Conservation (phyloP, 2,888 invertebrate genomes). For the Carpatolechia fugitivella region DNA sequence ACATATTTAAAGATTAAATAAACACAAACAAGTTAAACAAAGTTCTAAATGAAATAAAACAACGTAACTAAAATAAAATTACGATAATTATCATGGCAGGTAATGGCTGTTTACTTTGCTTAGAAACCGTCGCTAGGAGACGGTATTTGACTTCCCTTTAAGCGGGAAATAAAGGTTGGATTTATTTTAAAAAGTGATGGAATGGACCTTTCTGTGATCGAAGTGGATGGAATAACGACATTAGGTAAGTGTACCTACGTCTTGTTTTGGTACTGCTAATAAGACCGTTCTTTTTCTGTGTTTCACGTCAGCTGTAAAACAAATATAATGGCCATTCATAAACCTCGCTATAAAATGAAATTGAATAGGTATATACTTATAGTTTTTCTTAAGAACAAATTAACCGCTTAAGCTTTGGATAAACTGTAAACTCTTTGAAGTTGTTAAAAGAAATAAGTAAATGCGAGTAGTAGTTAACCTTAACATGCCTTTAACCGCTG, state of each 20-base stretch:
- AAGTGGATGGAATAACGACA: too few relatives aligned
- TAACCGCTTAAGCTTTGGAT: constrained; percentile 48
- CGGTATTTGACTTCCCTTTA: neutral
- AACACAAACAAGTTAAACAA: constrained; percentile 7
- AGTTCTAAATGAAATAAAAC: constrained; percentile 16
- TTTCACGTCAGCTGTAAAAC: too few relatives aligned
- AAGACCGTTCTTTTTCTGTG: too few relatives aligned
- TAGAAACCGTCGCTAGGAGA: constrained; percentile 18
- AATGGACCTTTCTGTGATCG: too few relatives aligned
- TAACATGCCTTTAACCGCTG: constrained; percentile 38
- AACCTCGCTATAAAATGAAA: neutral
- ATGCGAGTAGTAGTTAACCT: too few relatives aligned
- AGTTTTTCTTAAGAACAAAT: constrained; percentile 55
- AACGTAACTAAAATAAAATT: constrained; percentile 15
- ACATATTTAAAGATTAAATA: neutral
- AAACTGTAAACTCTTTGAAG: constrained; percentile 62
- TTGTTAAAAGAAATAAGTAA: constrained; percentile 50
- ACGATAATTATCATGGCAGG: constrained; percentile 13
- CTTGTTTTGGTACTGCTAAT: too few relatives aligned
- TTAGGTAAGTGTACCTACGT: too few relatives aligned
- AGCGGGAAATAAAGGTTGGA: too few relatives aligned
- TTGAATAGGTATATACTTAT: constrained; percentile 31
- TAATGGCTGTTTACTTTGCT: constrained; percentile 17
- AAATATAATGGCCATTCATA: too few relatives aligned
- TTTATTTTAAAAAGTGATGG: too few relatives aligned